These are phyloP conservation scores for Sebastes cheni DNA, from an alignment of 2,797 vertebrate genomes.

Conservation along the genomic window DNA sequence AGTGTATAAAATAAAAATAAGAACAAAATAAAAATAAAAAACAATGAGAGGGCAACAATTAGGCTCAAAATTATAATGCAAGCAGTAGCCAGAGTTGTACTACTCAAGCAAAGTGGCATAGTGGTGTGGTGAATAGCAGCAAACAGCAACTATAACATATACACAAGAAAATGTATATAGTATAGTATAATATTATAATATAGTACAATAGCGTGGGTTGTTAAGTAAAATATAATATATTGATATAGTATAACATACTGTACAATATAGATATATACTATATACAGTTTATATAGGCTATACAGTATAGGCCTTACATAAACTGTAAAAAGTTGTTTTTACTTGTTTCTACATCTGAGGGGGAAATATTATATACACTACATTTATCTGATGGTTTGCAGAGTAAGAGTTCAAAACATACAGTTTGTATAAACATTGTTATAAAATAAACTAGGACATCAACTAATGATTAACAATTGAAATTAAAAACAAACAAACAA, in stretches of 20 bases:
- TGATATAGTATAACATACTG: too few species aligned
- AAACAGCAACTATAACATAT: too few species aligned
- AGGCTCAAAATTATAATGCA: background rate
- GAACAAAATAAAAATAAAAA: background rate
- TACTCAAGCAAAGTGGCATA: too few species aligned
- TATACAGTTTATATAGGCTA: too few species aligned
- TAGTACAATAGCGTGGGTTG: too few species aligned
- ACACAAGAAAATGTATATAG: too few species aligned
- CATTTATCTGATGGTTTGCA: background rate
- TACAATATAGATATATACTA: too few species aligned
- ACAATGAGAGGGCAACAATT: background rate
- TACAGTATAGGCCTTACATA: too few species aligned
- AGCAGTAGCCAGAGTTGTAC: background rate
- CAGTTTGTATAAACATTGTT: background rate
- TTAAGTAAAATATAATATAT: too few species aligned
- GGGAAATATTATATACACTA: background rate
- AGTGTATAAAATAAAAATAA: background rate
- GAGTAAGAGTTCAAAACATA: background rate
- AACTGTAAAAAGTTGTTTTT: too few species aligned
- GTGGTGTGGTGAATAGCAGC: too few species aligned
- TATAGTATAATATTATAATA: too few species aligned
- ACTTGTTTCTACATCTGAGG: background rate
- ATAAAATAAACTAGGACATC: background rate
- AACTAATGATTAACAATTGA: background rate
- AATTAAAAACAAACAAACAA: background rate